Conservation (phyloP, 2,888 invertebrate genomes). For the Strigamia transsilvanica region DNA sequence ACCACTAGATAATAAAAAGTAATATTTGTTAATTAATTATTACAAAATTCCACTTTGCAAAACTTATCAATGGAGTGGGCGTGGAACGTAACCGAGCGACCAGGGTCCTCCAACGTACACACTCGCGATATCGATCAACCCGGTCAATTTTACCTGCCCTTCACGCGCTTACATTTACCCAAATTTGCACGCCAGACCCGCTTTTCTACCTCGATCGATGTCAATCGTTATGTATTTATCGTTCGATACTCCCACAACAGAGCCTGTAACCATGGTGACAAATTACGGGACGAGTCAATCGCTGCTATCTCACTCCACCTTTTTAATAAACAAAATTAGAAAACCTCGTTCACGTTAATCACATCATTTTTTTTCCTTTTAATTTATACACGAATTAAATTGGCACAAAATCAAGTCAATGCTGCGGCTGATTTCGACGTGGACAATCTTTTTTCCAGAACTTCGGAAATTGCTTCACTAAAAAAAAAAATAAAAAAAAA, state of each 20-base stretch:
- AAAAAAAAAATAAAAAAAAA: not conserved
- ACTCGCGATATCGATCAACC: not conserved
- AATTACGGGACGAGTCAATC: not conserved
- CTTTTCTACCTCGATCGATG: too few species aligned
- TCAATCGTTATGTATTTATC: not conserved
- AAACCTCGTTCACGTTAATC: not conserved
- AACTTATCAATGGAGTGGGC: not conserved
- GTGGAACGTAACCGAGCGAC: not conserved
- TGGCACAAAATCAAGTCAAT: not conserved
- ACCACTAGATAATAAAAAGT: not conserved
- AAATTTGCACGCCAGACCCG: not conserved
- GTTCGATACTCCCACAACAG: conserved; percentile 1
- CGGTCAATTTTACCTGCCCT: conserved; percentile 2
- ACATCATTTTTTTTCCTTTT: not conserved
- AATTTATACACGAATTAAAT: not conserved
- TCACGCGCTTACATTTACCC: not conserved
- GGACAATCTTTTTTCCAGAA: not conserved
- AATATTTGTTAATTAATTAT: conserved; percentile 3
- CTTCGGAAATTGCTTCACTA: not conserved
- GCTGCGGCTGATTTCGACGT: conserved; percentile 22
- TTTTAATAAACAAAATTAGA: not conserved
- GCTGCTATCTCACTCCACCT: not conserved
- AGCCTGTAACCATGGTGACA: not conserved
- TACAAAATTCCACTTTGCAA: not conserved
- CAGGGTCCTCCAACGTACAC: not conserved